Evolutionary conservation across 2,797 vertebrate genomes (phyloP), one percentile per base, ranked within the genome.

Genomic region (Bucorvus abyssinicus): DNA sequence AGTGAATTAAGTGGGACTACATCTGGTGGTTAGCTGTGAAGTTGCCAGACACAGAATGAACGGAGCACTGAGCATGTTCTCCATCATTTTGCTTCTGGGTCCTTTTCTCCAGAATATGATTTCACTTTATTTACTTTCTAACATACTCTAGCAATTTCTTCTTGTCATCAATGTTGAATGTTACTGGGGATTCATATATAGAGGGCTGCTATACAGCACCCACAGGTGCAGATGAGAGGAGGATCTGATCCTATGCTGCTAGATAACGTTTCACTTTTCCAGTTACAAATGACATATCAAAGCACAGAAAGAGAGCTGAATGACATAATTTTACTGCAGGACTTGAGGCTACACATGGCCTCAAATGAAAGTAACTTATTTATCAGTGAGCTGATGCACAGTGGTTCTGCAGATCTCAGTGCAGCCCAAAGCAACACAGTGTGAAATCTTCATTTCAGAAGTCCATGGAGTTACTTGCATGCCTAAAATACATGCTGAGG

Each of bases 161-260:
- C 38, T 78, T 61, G 63, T 10, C 29, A 49, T 30, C 4, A 3
- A 8, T 12, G 29, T 9, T 59, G n/a, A 60, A 38, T n/a, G 8
- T 34, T 53, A 9, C 3, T 70, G 10, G 52, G 55, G 24, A 8
- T 50, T 78, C 59, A 74, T 53, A 55, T 10, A 36, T 0, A 32
- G 44, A 18, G 7, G 56, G 16, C 23, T 81, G 40, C 7, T 61
- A 38, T 32, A 59, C 10, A 49, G 63, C 24, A 60, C 17, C 24
- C 67, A 82, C 14, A 40, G n/a, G 38, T 10, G 36, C 4, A 11
- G 17, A 55, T 10, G 11, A 53, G 29, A 86, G 45, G 24, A 84
- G 8, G 30, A 86, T 57, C 42, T 0, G 0, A 53, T 70, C 16
- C 20, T 69, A 3, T 14, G 12, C 30, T 67, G 40, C 20, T 9